A percentile compares a stretch with the other conserved stretches of the same genome.
Conservation (phyloP, 2,888 invertebrate species). For the Drosophila helvetica region DNA sequence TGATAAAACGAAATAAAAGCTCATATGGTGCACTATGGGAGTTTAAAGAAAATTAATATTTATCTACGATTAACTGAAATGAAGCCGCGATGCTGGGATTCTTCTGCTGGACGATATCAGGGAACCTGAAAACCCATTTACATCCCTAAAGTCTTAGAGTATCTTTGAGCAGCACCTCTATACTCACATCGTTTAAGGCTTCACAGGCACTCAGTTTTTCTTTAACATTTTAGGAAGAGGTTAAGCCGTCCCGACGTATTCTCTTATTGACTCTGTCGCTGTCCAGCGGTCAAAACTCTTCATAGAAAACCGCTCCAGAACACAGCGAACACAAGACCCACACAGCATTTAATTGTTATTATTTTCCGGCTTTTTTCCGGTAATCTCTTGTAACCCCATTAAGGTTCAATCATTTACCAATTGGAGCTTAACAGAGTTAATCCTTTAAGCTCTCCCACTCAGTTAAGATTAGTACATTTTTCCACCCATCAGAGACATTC, state of each 20-base stretch:
- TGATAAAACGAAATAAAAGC: slow-evolving; percentile 27
- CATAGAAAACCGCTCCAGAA: neutral
- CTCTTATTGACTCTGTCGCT: neutral
- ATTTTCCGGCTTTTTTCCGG: neutral
- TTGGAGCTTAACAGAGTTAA: neutral
- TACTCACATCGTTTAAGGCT: no score
- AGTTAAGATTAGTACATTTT: neutral
- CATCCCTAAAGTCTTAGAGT: no score
- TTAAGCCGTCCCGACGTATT: no score
- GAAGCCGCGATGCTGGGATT: no score
- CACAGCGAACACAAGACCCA: no score
- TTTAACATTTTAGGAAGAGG: neutral
- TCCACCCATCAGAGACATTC: neutral
- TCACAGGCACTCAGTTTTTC: neutral
- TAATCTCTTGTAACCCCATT: neutral
- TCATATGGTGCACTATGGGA: slow-evolving; percentile 23
- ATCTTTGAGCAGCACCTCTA: no score
- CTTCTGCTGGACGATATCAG: no score
- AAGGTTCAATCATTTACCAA: neutral
- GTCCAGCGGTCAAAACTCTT: neutral
- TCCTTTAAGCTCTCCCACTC: neutral
- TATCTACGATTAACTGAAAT: no score
- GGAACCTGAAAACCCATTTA: no score
- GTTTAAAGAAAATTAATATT: no score
- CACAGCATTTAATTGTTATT: neutral